These are phyloP conservation scores for Stegodyphus dumicola DNA, from an alignment of 1,140 invertebrate species.

Conservation along the genomic window DNA sequence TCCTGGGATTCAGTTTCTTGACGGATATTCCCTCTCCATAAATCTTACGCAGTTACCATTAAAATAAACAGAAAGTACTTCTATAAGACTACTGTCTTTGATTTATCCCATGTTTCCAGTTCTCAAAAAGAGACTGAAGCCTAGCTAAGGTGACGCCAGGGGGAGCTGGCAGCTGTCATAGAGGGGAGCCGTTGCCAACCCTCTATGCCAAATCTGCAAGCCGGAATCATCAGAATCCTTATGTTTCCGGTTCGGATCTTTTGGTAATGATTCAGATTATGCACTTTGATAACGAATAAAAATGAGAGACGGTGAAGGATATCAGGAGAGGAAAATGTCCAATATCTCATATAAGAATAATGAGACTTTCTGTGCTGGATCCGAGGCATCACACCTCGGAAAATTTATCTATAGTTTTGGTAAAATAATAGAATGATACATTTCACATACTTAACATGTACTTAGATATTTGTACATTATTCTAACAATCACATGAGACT, in stretches of 20 bases:
- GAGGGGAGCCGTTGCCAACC: no score
- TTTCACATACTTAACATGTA: no score
- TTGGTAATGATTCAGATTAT: background rate
- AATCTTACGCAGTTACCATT: constrained; percentile 31
- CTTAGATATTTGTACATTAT: no score
- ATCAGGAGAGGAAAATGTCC: background rate
- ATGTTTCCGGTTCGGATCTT: constrained; percentile 31
- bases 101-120: constrained; percentile 22
- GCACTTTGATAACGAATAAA: background rate
- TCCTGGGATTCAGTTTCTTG: constrained; percentile 6
- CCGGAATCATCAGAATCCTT: background rate
- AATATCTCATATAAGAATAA: constrained; percentile 22
- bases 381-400: background rate
- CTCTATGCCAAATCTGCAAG: background rate
- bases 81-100: constrained; percentile 4
- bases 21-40: constrained; percentile 27
- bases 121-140: constrained; percentile 1
- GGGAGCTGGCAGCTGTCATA: background rate
- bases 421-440: no score
- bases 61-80: constrained; percentile 35
- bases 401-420: no score
- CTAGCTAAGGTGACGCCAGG: background rate
- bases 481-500: no score
- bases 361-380: constrained; percentile 2
- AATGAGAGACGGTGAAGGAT: background rate